Percentiles rank a stretch among this genome's conserved stretches.
Conservation (phyloP, 2,888 invertebrate genomes). For the Volucella bombylans region DNA sequence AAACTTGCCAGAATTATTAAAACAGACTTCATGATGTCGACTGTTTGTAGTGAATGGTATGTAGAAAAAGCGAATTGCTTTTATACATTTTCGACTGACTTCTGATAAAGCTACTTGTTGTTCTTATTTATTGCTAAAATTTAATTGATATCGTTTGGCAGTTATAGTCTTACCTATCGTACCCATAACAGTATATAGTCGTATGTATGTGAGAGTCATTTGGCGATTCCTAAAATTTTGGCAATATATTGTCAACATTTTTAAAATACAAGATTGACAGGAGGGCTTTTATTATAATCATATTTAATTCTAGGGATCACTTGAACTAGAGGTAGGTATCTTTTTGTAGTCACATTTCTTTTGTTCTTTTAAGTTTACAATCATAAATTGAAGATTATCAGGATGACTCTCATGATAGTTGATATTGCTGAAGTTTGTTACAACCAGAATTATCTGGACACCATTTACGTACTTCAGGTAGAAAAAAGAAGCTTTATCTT, state of each 20-base stretch:
- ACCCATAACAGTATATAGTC: not conserved
- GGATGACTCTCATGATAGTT: no score
- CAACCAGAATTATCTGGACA: no score
- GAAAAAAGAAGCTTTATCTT: not conserved
- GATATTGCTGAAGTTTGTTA: no score
- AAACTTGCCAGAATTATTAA: constrained; percentile 22
- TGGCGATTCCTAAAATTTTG: not conserved
- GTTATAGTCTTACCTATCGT: not conserved
- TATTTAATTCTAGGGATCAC: no score
- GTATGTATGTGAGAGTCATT: not conserved
- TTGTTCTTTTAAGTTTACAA: no score
- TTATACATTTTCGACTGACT: constrained; percentile 29
- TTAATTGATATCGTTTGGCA: not conserved
- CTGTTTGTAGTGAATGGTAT: constrained; percentile 24
- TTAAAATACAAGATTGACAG: not conserved
- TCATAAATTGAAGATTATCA: no score
- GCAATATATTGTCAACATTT: not conserved
- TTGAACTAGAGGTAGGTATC: no score
- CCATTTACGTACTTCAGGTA: no score
- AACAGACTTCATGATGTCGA: constrained; percentile 37
- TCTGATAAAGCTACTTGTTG: not conserved
- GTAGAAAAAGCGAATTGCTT: constrained; percentile 24
- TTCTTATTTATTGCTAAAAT: not conserved
- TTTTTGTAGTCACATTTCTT: no score
- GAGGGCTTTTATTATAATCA: not conserved